Conservation (phyloP, 2,113 vertebrate genomes). For the Regulus satrapa region DNA sequence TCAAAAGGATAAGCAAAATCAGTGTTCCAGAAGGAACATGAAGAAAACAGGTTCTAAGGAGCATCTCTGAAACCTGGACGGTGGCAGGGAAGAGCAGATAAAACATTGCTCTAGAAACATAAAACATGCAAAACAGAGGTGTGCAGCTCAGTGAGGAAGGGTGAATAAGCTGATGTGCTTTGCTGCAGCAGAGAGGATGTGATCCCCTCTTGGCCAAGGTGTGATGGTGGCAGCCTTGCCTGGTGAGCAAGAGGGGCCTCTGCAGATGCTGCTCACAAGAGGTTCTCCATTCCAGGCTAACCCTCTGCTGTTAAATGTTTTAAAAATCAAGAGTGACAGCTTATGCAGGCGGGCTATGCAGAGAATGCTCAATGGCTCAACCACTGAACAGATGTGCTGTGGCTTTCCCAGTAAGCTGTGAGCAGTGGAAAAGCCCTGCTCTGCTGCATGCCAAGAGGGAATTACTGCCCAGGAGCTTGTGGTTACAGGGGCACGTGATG, state of each 20-base stretch:
- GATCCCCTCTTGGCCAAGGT: not conserved
- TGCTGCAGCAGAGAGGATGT: not conserved
- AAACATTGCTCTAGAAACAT: not conserved
- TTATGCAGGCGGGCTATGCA: constrained; percentile 22
- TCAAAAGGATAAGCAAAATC: not conserved
- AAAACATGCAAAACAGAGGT: not conserved
- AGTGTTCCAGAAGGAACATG: not conserved
- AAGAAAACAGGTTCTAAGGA: not conserved
- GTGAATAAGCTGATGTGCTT: not conserved
- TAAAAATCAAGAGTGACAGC: constrained; percentile 53
- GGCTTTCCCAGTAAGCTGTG: not conserved
- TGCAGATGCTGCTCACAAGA: not conserved
- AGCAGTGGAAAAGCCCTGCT: constrained; percentile 38
- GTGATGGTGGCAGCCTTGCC: not conserved
- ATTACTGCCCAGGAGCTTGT: constrained; percentile 25
- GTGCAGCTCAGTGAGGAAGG: not conserved
- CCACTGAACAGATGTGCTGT: constrained; percentile 16
- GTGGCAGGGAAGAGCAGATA: not conserved
- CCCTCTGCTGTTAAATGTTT: constrained; percentile 25
- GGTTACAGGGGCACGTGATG: not conserved
- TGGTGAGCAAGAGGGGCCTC: not conserved
- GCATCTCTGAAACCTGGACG: not conserved
- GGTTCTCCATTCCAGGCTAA: not conserved
- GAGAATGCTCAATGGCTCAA: constrained; percentile 36
- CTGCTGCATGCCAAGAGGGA: constrained; percentile 36